A percentile compares a stretch with the other conserved stretches of the same genome.
Evolutionary conservation across 2,888 invertebrate species (phyloP).

Genomic region (Tupiocoris notatus): DNA sequence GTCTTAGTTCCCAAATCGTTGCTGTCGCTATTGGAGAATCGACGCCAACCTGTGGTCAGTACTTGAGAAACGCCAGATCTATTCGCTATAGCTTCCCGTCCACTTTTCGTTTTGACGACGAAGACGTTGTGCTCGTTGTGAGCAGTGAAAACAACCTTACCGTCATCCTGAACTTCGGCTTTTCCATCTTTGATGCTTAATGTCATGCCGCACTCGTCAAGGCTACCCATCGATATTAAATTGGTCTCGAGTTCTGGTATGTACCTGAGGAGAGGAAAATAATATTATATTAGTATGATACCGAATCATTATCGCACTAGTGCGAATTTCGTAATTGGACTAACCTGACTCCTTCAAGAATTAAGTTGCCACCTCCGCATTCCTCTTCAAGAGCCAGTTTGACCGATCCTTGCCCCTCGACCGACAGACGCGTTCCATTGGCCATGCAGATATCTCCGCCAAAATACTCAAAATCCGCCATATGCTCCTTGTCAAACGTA

Average conservation of each 20-base stretch:
- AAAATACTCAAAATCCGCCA: conserved; percentile 12
- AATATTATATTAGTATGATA: background rate
- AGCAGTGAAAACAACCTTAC: conserved; percentile 19
- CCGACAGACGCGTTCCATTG: conserved; percentile 15
- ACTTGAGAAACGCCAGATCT: background rate
- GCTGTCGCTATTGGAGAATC: conserved; percentile 24
- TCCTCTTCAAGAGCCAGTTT: conserved; percentile 18
- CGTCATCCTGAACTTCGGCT: conserved; percentile 25
- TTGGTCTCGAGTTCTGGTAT: conserved; percentile 27
- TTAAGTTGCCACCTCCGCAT: conserved; percentile 12
- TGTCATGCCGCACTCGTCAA: conserved; percentile 22
- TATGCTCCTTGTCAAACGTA: conserved; percentile 13
- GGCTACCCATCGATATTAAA: conserved; percentile 20
- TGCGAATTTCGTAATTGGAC: background rate
- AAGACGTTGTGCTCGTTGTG: conserved; percentile 30
- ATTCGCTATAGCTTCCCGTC: background rate
- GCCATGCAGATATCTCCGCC: conserved; percentile 30
- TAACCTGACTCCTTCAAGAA: conserved; percentile 17
- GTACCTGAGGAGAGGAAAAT: too few species aligned
- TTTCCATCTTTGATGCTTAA: conserved; percentile 14
- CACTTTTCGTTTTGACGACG: conserved; percentile 19
- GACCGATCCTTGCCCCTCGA: conserved; percentile 30
- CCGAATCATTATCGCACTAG: background rate
- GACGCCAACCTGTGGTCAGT: background rate
- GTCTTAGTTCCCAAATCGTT: background rate